Conservation (phyloP, 1,140 invertebrate species). For the Drosophila ambigua region DNA sequence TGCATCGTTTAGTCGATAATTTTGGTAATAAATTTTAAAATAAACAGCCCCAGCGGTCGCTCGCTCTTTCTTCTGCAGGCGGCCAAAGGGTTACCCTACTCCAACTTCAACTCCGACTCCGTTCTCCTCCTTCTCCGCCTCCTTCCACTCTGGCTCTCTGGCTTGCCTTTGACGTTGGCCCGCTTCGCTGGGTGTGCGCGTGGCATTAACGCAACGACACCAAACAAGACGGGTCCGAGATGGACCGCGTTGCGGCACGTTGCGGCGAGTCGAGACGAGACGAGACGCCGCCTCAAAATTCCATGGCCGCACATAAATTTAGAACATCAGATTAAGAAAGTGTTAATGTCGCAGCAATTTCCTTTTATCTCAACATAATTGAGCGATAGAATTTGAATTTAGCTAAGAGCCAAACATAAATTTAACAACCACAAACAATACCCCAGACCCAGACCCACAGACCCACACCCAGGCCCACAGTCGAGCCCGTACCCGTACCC, state of each 20-base stretch:
- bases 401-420: slow-evolving; percentile 83
- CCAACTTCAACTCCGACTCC: not conserved
- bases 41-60: slow-evolving; percentile 60
- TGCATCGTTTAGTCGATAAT: slow-evolving; percentile 84
- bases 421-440: slow-evolving; percentile 77
- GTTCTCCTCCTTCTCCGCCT: not conserved
- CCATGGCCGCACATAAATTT: slow-evolving; percentile 79
- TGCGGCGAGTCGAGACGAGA: slow-evolving; percentile 33
- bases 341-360: slow-evolving; percentile 82
- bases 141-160: not conserved
- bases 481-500: not conserved
- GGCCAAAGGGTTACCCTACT: slow-evolving; percentile 3
- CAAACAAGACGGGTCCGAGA: slow-evolving; percentile 1
- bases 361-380: slow-evolving; percentile 83
- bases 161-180: slow-evolving; percentile 47
- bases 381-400: slow-evolving; percentile 84
- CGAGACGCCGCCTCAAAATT: slow-evolving; percentile 78
- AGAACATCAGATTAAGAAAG: slow-evolving; percentile 83
- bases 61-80: slow-evolving; percentile 3
- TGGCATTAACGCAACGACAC: slow-evolving; percentile 65
- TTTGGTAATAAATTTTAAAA: slow-evolving; percentile 83
- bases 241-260: slow-evolving; percentile 7
- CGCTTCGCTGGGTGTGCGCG: slow-evolving; percentile 57
- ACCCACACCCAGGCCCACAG: too few species aligned
- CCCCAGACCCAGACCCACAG: slow-evolving; percentile 9